These are phyloP conservation scores for Drosophila leonis DNA, from an alignment of 2,888 invertebrate genomes.

Conservation along the genomic window DNA sequence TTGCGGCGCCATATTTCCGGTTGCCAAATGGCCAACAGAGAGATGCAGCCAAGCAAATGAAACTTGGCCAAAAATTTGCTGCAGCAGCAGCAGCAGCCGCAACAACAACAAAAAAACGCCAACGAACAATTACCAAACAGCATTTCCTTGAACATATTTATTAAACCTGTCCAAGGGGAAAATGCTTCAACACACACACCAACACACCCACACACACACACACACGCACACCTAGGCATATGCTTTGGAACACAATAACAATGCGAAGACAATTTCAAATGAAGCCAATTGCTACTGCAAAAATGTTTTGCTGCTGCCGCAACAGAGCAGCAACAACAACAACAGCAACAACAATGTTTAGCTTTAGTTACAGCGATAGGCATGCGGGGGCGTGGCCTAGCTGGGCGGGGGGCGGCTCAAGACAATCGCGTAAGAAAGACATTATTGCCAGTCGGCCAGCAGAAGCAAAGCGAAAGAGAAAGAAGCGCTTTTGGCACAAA, in stretches of 20 bases:
- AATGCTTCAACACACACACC: constrained; percentile 51
- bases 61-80: constrained; percentile 46
- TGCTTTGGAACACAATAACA: constrained; percentile 36
- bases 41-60: constrained; percentile 49
- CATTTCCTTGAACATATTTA: constrained; percentile 85
- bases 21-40: constrained; percentile 34
- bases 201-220: constrained; percentile 12
- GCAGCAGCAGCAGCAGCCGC: constrained; percentile 8
- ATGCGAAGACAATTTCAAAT: constrained; percentile 72
- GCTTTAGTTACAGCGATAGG: constrained; percentile 32
- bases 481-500: background rate
- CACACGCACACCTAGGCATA: constrained; percentile 17
- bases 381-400: background rate
- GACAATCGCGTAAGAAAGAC: constrained; percentile 72
- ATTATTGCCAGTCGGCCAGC: constrained; percentile 58
- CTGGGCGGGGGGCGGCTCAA: background rate
- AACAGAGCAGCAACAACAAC: constrained; percentile 5
- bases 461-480: constrained; percentile 19
- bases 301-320: constrained; percentile 60
- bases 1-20: constrained; percentile 78
- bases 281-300: constrained; percentile 76
- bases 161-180: constrained; percentile 83
- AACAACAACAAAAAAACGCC: constrained; percentile 49
- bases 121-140: constrained; percentile 83
- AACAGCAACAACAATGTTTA: constrained; percentile 45